Conservation (phyloP, 2,113 vertebrate species). For the Centropus unirufus region DNA sequence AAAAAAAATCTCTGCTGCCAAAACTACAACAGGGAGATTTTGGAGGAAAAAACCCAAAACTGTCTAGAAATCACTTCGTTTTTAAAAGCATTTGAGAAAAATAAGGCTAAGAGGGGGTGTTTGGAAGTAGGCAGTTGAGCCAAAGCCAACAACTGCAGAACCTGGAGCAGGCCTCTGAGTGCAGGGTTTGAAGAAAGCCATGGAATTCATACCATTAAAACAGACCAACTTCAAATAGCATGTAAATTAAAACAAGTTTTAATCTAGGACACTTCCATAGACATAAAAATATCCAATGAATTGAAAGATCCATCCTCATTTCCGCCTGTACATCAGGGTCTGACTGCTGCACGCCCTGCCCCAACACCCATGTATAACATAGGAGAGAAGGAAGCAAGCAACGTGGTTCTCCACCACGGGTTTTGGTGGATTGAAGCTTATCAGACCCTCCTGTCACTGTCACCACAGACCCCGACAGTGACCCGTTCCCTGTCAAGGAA, state of each 20-base stretch:
- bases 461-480: not conserved
- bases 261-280: not conserved
- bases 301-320: not conserved
- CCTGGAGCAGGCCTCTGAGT: not conserved
- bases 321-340: not conserved
- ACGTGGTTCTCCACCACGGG: not conserved
- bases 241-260: not conserved
- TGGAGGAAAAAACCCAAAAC: not conserved
- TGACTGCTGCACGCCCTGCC: not conserved
- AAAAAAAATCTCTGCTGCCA: not conserved
- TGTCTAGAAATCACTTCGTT: not conserved
- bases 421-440: not conserved
- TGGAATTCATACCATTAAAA: not conserved
- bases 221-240: not conserved
- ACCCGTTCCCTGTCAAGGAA: constrained; percentile 15
- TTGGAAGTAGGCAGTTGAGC: not conserved
- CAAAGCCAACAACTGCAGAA: not conserved
- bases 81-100: constrained; percentile 3
- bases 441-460: not conserved
- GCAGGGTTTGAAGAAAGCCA: not conserved
- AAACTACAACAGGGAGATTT: not conserved
- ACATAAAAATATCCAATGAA: not conserved
- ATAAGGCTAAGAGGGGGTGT: not conserved
- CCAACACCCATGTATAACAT: constrained; percentile 49
- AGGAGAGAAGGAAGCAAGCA: constrained; percentile 34